Evolutionary conservation across 2,888 invertebrate species (phyloP), one percentile per base, ranked within the genome.

Genomic region (Tridacna crocea): DNA sequence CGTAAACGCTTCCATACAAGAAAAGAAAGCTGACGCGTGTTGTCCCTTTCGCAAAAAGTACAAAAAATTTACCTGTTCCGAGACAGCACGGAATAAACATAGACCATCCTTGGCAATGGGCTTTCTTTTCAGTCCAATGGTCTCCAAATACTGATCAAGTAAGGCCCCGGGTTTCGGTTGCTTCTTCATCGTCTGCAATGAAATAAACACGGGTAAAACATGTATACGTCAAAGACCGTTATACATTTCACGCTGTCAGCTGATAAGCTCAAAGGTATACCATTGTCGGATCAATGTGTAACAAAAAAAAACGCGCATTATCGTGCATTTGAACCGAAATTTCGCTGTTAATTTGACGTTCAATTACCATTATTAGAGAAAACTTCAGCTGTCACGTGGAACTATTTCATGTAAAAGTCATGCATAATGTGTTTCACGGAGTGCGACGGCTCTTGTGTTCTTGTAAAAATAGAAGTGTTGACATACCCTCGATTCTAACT

Each of bases 81-180:
- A 97, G 75, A 98, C 96, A 17, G 97, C 97, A 90, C 98, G 96
- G 95, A 98, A 98, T 72, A 98, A 95, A 93, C 97, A 98, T 82
- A 97, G 97, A 75, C 97, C 97, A 95, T 98, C 98, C 92, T 97
- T 96, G 76, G 98, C 97, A 24, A 97, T 97, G 92, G 97, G 97
- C 95, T 98, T 98, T 90, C 98, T 96, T 94, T 97, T 98, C 92
- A 96, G 96, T 61, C 97, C 97, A 93, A 97, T 96, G 6, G 87
- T 87, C 3, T 87, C 72, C 27, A 92, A 80, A 75, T 87, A 90
- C n/a, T 85, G 86, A 86, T 92, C 92, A 85, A 92, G 88, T 22
- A 82, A 84, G 8, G 80, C 68, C 72, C 87, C 88, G n/a, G 83
- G 84, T 72, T 84, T 87, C 36, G 82, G 75, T 68, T 87, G 87